These are phyloP conservation scores for Melanaphis sacchari DNA, from an alignment of 1,140 invertebrate species.

Conservation along the genomic window DNA sequence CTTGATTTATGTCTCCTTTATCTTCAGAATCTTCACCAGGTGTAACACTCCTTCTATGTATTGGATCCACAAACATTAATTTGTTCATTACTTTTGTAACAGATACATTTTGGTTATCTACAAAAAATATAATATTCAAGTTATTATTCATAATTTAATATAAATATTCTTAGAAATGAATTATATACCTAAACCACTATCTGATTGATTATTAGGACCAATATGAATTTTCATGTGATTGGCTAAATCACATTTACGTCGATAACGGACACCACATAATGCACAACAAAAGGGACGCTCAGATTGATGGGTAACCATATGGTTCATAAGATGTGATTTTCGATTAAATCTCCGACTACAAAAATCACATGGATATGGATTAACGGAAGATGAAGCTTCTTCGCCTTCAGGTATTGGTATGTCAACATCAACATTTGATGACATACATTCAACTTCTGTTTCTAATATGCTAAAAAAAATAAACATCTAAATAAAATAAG, in stretches of 20 bases:
- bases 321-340: slow-evolving; percentile 81
- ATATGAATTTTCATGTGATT: slow-evolving; percentile 84
- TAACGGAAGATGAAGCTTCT: slow-evolving; percentile 79
- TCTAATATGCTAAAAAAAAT: slow-evolving; percentile 48
- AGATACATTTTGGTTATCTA: slow-evolving; percentile 47
- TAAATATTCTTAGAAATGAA: background rate
- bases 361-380: slow-evolving; percentile 86
- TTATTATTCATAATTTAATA: background rate
- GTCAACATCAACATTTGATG: slow-evolving; percentile 69
- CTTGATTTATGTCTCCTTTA: background rate
- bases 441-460: slow-evolving; percentile 63
- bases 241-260: slow-evolving; percentile 78
- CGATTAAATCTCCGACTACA: slow-evolving; percentile 82
- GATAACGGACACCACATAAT: slow-evolving; percentile 78
- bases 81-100: slow-evolving; percentile 53
- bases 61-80: slow-evolving; percentile 47
- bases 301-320: slow-evolving; percentile 83
- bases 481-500: slow-evolving; percentile 34
- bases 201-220: background rate
- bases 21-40: slow-evolving; percentile 26
- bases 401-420: slow-evolving; percentile 81
- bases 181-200: slow-evolving; percentile 28
- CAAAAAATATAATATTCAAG: background rate
- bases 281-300: slow-evolving; percentile 76
- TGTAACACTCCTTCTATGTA: slow-evolving; percentile 18